Base-by-base conservation (phyloP, 2,888 invertebrate species). In the Stenodera caucasica region DNA sequence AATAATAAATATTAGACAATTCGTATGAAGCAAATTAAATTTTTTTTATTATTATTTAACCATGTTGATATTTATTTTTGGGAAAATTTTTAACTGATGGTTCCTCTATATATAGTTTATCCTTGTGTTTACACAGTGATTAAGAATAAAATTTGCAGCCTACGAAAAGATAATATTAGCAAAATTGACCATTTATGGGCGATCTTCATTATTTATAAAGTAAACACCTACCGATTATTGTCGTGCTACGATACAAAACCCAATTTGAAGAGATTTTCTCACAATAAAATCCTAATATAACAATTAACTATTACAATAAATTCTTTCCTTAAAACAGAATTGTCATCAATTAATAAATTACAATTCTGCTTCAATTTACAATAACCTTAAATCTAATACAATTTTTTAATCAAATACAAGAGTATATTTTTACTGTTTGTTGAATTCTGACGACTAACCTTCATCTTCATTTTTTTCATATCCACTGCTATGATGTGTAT, bases 401-500 rank as follows among this genome's bases (percentile, higher is more conserved):
- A 45, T 45, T 21, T 0, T 12, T 40, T 21, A 18, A 45, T 7
- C n/a, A n/a, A n/a, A 45, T 45, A 12, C 3, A 45, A 21, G 2
- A 9, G 9, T 2, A 4, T 5, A 45, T 11, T 45, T 11, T 26
- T 4, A 26, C 2, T 5, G 5, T 26, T 26, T 26, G 26, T 26
- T 26, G 26, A 35, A 55, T 33, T 51, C 23, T 23, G 54, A n/a
- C 8, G 21, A 64, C 62, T 60, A 66, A 60, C 60, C 61, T 56
- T 60, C 60, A 56, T 61, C 61, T 61, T 64, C 60, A 32, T 33
- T 54, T 51, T 58, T 61, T 21, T 59, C 49, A 81, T 84, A 55
- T 68, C 59, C 55, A 57, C 57, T 33, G 8, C 57, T 18, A 30
- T 58, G 81, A 0, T 80, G 79, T 1, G 78, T 0, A 77, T 74